Evolutionary conservation across 2,797 vertebrate genomes (phyloP), one percentile per base, ranked within the genome.

Genomic region (Acomys russatus): DNA sequence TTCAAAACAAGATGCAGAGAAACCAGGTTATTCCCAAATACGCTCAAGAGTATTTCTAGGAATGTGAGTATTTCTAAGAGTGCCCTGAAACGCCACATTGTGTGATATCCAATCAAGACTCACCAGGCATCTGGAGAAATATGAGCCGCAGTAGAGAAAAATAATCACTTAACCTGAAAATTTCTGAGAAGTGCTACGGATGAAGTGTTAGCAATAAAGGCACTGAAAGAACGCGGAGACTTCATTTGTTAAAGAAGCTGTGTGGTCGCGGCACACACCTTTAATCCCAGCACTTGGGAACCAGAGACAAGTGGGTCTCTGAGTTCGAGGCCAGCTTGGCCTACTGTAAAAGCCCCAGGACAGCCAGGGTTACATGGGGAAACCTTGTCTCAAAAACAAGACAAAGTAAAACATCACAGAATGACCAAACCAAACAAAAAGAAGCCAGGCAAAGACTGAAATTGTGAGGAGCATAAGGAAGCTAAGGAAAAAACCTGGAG

Each of bases 1-100:
- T 96, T 76, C 82, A 93, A 95, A 96, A 22, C 64, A 94, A 90
- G 74, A 89, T 63, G 90, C 56, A n/a, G 61, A 94, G 95, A 74
- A 73, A 80, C 68, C 87, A 96, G 88, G 73, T n/a, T 90, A 18
- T 88, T 92, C 86, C 83, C 56, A 90, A 94, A 25, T 82, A 91
- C 94, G 38, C 61, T 92, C 83, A 78, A 44, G 30, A 61, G 74
- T 97, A 94, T 95, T 98, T 97, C 96, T 97, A 97, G 96, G 35
- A 59, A 86, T 94, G 56, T 12, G 44, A 4, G 44, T 44, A 44
- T 44, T 44, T 44, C 44, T 44, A 85, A 90, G 96, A 94, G 92
- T 93, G 96, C 28, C 77, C 68, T 97, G n/a, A 74, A 96, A 95
- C 64, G 59, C 56, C n/a, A 56, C 79, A 85, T 25, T 94, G 74